Base-by-base conservation (phyloP, 92 coral and sea anemone genomes). In the Epizoanthus scotinus region DNA sequence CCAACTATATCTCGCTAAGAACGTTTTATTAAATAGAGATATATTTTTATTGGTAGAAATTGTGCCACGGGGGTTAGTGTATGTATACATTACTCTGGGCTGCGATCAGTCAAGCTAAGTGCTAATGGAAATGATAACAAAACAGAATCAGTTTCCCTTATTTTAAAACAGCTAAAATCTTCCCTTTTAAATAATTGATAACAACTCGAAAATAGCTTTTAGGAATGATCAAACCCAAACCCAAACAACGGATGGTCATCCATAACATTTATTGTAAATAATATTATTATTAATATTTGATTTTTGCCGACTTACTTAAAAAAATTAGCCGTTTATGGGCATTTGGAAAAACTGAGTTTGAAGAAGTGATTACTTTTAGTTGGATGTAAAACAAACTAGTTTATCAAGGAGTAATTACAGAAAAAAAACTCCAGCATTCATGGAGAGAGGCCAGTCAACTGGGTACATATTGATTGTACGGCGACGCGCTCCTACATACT, bases 161-260 rank as follows among this genome's bases (percentile, higher is more conserved):
- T 62, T 72, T 15, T 26, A 36, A 38, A 67, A 49, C 47, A 20
- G 42, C 57, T 28, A 75, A 24, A 66, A 36, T 40, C 44, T 20
- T 18, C 27, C 5, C 22, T 75, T 12, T 42, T 75, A 40, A 59
- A 75, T 75, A 75, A 55, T 75, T 75, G 68, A 75, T 75, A 59
- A 0, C 65, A 24, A 55, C 7, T 36, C 40, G 69, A 59, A 24
- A 55, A 27, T 54, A 53, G 54, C 28, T 52, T 55, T 29, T 24
- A 54, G 42, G 47, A 29, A 75, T 57, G 36, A 20, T 60, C 21
- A 59, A 75, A 10, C 10, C 31, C 18, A 21, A 60, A 75, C 67
- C 81, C n/a, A 56, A 75, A 75, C 81, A 75, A 27, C 68, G 67
- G 67, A 75, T 75, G 68, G 42, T 75, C 63, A 36, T 25, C 63